Conservation (phyloP, 2,113 vertebrate genomes). For the Ibidorhyncha struthersii region DNA sequence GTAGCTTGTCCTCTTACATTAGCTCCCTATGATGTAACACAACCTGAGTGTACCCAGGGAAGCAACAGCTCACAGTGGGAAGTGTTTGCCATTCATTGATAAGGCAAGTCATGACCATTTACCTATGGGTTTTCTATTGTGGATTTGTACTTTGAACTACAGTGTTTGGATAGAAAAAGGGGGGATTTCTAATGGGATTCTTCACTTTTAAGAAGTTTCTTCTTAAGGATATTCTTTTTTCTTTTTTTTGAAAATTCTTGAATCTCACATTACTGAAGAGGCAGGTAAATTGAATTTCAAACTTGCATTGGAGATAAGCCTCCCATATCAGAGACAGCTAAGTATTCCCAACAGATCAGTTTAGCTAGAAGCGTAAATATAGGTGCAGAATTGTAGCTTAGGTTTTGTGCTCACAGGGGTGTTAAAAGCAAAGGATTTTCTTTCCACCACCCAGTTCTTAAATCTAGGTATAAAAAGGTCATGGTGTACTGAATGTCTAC, state of each 20-base stretch:
- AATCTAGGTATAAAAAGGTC: neutral
- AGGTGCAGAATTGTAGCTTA: neutral
- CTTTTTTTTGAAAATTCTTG: neutral
- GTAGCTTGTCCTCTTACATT: neutral
- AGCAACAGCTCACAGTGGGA: neutral
- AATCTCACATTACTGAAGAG: neutral
- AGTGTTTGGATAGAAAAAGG: neutral
- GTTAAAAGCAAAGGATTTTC: neutral
- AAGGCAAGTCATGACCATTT: neutral
- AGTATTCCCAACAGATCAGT: neutral
- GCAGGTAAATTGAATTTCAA: neutral
- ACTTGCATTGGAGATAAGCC: neutral
- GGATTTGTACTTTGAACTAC: neutral
- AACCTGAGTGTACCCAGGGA: neutral
- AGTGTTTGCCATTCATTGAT: neutral
- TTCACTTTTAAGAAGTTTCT: neutral
- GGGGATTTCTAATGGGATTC: neutral
- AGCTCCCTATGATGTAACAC: neutral
- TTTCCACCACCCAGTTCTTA: neutral
- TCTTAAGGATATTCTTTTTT: neutral
- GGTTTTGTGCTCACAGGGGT: neutral
- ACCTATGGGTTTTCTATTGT: neutral
- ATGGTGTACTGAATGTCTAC: neutral
- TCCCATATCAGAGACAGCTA: neutral
- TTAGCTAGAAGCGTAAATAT: neutral